Evolutionary conservation across 2,888 invertebrate species (phyloP).

Genomic region (Germaria angustata): DNA sequence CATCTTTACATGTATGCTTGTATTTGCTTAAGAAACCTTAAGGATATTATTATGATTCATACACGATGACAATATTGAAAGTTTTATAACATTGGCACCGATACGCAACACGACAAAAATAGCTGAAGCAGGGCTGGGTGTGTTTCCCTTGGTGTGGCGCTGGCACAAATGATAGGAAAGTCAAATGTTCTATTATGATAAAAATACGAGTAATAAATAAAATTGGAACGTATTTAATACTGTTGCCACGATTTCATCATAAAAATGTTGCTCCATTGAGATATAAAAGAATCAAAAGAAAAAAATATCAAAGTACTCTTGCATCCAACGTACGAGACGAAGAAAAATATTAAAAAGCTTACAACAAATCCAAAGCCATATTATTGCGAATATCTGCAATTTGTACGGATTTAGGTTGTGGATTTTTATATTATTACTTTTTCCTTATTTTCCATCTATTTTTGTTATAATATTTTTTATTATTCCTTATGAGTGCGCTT

Average conservation of each 20-base stretch:
- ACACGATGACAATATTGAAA: conserved; percentile 62
- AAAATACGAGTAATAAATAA: conserved; percentile 11
- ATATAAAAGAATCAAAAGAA: conserved; percentile 54
- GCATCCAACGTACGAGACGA: conserved; percentile 9
- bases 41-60: conserved; percentile 62
- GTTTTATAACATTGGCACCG: conserved; percentile 40
- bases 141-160: neutral
- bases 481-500: conserved; percentile 21
- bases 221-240: conserved; percentile 33
- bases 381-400: conserved; percentile 66
- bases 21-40: conserved; percentile 47
- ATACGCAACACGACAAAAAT: neutral
- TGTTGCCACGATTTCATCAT: conserved; percentile 63
- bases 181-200: conserved; percentile 26
- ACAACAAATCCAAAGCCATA: conserved; percentile 59
- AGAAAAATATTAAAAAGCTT: conserved; percentile 50
- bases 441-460: conserved; percentile 5
- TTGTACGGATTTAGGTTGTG: conserved; percentile 63
- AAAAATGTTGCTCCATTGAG: conserved; percentile 63
- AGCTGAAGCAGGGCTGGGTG: no score
- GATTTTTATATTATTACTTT: conserved; percentile 40
- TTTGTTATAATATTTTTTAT: conserved; percentile 42
- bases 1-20: neutral
- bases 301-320: neutral
- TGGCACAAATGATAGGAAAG: conserved; percentile 7